Evolutionary conservation across 2,888 invertebrate species (phyloP).

Genomic region (Fissipunctia ypsillon): DNA sequence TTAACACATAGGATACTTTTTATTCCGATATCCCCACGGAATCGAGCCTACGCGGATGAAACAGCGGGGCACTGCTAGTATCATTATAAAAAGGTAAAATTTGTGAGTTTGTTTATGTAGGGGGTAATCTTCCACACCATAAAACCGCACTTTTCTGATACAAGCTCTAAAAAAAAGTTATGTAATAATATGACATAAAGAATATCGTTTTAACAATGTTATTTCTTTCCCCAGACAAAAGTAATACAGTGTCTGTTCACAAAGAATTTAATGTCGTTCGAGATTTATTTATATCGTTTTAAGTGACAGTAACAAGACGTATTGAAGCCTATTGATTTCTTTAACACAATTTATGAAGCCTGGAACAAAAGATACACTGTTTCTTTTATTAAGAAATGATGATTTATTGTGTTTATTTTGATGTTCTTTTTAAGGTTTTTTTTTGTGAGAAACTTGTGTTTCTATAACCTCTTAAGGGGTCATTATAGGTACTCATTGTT

Average conservation of each 20-base stretch:
- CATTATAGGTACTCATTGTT: no score
- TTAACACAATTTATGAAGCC: constrained; percentile 49
- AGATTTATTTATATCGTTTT: constrained; percentile 45
- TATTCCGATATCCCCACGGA: no score
- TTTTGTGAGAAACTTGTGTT: neutral
- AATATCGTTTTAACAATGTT: constrained; percentile 12
- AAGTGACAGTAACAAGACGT: constrained; percentile 46
- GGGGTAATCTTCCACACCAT: no score
- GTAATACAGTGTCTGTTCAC: constrained; percentile 26
- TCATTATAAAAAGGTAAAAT: no score
- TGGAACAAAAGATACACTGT: constrained; percentile 28
- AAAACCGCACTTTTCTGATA: no score
- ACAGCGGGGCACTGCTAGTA: no score
- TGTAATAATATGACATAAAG: neutral
- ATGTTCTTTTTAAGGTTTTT: neutral
- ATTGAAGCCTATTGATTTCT: constrained; percentile 38
- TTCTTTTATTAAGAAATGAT: constrained; percentile 29
- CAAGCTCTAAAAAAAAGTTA: no score
- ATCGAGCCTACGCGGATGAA: no score
- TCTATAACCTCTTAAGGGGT: neutral
- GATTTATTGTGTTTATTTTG: constrained; percentile 22
- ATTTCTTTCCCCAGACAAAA: constrained; percentile 14
- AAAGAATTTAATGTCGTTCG: constrained; percentile 24
- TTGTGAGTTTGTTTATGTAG: no score
- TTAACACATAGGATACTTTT: no score